A percentile compares a stretch with the other conserved stretches of the same genome.
Conservation (phyloP, 1,140 invertebrate species). For the Lordiphosa collinella region DNA sequence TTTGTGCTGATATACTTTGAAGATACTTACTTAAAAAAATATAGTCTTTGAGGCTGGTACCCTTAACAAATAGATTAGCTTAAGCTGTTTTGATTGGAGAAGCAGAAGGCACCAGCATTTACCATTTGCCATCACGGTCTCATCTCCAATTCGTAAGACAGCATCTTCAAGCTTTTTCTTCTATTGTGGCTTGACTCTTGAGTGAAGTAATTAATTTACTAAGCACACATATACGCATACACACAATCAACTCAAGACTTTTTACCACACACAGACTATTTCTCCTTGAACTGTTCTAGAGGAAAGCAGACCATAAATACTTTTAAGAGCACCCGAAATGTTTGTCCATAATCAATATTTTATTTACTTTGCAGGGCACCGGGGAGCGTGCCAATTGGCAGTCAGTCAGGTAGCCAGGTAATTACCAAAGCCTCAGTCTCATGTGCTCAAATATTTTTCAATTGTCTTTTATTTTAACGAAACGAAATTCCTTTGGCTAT, state of each 20-base stretch:
- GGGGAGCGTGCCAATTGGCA: slow-evolving; percentile 40
- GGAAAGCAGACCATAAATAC: slow-evolving; percentile 42
- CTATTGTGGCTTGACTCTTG: slow-evolving; percentile 10
- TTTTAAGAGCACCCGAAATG: slow-evolving; percentile 24
- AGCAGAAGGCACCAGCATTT: too few species aligned
- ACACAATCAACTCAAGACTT: background rate
- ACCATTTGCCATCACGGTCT: slow-evolving; percentile 2
- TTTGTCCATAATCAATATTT: slow-evolving; percentile 64
- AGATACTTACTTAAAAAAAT: too few species aligned
- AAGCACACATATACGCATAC: slow-evolving; percentile 28
- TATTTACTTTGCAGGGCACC: slow-evolving; percentile 35
- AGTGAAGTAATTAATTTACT: slow-evolving; percentile 67
- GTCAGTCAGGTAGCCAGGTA: slow-evolving; percentile 11
- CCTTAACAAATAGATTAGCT: too few species aligned
- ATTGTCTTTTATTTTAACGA: slow-evolving; percentile 46
- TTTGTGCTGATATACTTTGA: too few species aligned
- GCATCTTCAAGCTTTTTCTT: background rate
- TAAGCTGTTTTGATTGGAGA: too few species aligned
- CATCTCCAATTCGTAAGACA: background rate
- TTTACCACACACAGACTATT: slow-evolving; percentile 19
- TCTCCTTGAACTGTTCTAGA: background rate
- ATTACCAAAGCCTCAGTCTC: slow-evolving; percentile 47
- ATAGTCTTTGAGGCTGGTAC: too few species aligned
- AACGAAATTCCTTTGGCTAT: slow-evolving; percentile 34
- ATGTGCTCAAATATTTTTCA: slow-evolving; percentile 63